Percentiles rank a stretch among this genome's conserved stretches.
phyloP scores from a whole-genome alignment of 2,797 vertebrate genomes.

The Enteromius treurensis region DNA sequence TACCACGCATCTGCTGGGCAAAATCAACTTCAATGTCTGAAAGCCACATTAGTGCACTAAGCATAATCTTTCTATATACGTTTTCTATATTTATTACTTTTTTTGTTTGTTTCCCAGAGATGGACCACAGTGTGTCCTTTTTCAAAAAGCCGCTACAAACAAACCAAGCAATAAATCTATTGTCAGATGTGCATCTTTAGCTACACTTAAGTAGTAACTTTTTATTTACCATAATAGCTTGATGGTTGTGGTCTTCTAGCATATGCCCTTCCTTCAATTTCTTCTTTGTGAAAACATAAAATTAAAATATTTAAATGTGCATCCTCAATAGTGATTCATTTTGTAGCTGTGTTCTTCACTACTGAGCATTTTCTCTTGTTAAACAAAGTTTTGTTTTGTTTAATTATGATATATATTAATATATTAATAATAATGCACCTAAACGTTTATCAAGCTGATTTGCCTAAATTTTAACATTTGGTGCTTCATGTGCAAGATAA shows the following conservation, averaged over 20 bases:
- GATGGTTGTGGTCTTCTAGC: slow-evolving; percentile 7
- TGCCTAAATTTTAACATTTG: not conserved
- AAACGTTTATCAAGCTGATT: not conserved
- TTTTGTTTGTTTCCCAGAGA: not conserved
- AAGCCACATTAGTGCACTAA: slow-evolving; percentile 17
- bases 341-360: not conserved
- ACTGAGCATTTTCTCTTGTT: not conserved
- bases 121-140: not conserved
- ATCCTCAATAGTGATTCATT: no score
- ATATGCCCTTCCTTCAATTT: not conserved
- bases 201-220: slow-evolving; percentile 20
- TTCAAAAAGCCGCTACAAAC: not conserved
- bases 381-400: not conserved
- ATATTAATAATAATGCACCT: no score
- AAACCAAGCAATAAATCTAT: slow-evolving; percentile 28
- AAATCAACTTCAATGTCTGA: slow-evolving; percentile 13
- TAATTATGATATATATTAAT: not conserved
- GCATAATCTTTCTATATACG: not conserved
- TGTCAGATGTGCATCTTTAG: slow-evolving; percentile 15
- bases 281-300: not conserved
- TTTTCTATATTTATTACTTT: not conserved
- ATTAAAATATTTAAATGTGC: not conserved
- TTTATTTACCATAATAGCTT: slow-evolving; percentile 17
- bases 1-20: not conserved
- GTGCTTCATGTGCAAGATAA: not conserved